Base-by-base conservation (phyloP, 2,888 invertebrate genomes). In the Amitus sp. region DNA sequence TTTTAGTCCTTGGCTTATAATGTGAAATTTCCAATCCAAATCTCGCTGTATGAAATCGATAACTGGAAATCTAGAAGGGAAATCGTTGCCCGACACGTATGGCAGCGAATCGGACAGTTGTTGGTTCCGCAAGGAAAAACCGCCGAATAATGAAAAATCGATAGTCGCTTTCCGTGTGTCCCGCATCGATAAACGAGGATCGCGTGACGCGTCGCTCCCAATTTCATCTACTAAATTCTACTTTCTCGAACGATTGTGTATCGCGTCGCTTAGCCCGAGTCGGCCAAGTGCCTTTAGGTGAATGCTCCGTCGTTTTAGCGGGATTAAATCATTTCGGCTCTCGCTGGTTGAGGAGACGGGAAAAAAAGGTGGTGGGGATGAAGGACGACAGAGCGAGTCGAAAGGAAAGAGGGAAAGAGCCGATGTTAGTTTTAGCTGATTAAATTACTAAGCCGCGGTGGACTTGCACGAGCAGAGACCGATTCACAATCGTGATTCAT, bases 391-490 rank as follows among this genome's bases (percentile, higher is more conserved):
- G 59, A 56, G 62, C 47, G 59, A 62, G 65, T 66, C 62, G 68
- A 45, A 58, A 59, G 53, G 49, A 39, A 52, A 58, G 37, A 27
- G 57, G 61, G 61, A 61, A 59, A 62, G 65, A 71, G 73, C 65
- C 66, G 77, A 78, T 79, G 82, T 80, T 80, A 80, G 81, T 80
- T 80, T 82, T 80, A 80, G 80, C 79, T 80, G 82, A 82, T 82
- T 82, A 82, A 81, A 80, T 80, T 81, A 80, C 81, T 79, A 79
- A 78, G 78, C 79, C 78, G 73, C 71, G 69, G 72, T 71, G 74
- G 75, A 71, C 75, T 75, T 79, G 79, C 77, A 69, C 66, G 62
- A 73, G 73, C 79, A 76, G 71, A 75, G 73, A 72, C 73, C 74
- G 71, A 69, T 71, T 72, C 71, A 73, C 75, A 70, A 77, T 74